Evolutionary conservation across 2,888 invertebrate genomes (phyloP).

Genomic region (Carcina quercana): DNA sequence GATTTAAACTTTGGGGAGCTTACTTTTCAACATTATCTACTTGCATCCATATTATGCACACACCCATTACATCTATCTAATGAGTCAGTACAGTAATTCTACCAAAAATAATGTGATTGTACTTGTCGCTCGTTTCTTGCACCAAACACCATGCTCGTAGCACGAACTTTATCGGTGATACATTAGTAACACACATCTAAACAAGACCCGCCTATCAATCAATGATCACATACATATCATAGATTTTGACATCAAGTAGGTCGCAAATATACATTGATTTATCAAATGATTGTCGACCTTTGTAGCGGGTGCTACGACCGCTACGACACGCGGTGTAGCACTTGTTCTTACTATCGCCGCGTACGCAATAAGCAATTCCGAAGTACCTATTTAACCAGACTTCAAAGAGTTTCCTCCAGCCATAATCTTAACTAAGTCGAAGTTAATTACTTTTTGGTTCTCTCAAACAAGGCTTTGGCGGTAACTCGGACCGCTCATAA

Average conservation of each 20-base stretch:
- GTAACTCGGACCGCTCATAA: conserved; percentile 57
- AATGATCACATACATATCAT: conserved; percentile 4
- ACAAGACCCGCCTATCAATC: conserved; percentile 5
- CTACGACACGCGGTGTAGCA: conserved; percentile 30
- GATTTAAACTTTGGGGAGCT: too few relatives aligned
- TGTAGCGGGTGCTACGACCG: conserved; percentile 2
- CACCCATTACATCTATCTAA: too few relatives aligned
- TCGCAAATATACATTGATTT: too few relatives aligned
- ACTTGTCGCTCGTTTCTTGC: too few relatives aligned
- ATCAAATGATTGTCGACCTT: too few relatives aligned
- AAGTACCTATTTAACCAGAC: conserved; percentile 23
- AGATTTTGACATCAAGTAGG: too few relatives aligned
- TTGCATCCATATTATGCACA: too few relatives aligned
- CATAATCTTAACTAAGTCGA: conserved; percentile 60
- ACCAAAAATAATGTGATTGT: too few relatives aligned
- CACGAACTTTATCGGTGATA: conserved; percentile 6
- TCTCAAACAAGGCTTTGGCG: conserved; percentile 70
- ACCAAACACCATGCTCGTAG: too few relatives aligned
- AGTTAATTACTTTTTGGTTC: conserved; percentile 66
- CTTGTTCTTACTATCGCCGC: conserved; percentile 14
- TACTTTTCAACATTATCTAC: too few relatives aligned
- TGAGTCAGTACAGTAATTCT: too few relatives aligned
- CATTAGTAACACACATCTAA: conserved; percentile 8
- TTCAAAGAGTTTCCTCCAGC: conserved; percentile 35
- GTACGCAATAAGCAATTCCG: too few relatives aligned